Evolutionary conservation across 2,888 invertebrate species (phyloP).

Genomic region (Pterobdella sp.): DNA sequence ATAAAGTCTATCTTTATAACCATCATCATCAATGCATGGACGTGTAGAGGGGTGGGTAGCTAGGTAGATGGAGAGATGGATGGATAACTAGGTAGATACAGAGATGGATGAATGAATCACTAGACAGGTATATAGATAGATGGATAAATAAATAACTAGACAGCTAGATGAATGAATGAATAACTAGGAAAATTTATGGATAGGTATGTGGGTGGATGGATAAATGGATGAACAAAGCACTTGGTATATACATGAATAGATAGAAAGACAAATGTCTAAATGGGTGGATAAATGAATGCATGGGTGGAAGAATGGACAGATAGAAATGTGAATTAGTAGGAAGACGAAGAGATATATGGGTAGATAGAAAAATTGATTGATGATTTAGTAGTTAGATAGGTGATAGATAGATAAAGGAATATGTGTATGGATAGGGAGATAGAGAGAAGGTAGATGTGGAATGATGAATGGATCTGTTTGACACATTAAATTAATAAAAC

Average conservation of each 20-base stretch:
- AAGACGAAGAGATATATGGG: too few species aligned
- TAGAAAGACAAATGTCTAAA: neutral
- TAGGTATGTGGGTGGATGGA: slow-evolving; percentile 8
- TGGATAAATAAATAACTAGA: neutral
- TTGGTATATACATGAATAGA: neutral
- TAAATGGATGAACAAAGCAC: neutral
- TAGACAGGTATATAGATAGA: neutral
- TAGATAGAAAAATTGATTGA: too few species aligned
- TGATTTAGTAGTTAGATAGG: too few species aligned
- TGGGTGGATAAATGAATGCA: neutral
- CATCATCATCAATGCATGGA: too few species aligned
- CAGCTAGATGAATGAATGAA: neutral
- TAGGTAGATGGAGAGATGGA: neutral
- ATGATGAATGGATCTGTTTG: too few species aligned
- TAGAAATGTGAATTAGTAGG: too few species aligned
- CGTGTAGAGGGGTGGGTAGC: neutral
- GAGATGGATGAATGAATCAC: neutral
- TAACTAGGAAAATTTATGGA: neutral
- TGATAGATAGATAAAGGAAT: too few species aligned
- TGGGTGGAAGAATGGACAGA: neutral
- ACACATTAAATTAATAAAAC: too few species aligned
- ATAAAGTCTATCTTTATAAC: too few species aligned
- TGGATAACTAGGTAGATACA: neutral
- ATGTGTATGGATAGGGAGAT: too few species aligned
- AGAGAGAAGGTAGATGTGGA: too few species aligned